Evolutionary conservation across 2,888 invertebrate species (phyloP).

Genomic region (Drosophila nigricruria): DNA sequence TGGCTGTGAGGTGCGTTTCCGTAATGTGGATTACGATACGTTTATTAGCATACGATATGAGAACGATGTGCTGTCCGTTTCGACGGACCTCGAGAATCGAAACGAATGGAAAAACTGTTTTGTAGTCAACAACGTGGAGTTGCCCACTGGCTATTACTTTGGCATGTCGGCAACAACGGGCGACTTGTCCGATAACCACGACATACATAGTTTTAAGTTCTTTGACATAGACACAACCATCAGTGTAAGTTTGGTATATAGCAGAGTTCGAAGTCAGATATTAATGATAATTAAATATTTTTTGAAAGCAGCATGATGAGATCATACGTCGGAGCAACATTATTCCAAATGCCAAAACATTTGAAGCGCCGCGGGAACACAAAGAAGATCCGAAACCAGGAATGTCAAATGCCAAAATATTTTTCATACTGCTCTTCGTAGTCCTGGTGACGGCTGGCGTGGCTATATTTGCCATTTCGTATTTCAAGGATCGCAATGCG

Average conservation of each 20-base stretch:
- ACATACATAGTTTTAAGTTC: constrained; percentile 95
- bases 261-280: not conserved
- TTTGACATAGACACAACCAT: constrained; percentile 94
- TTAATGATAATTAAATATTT: not conserved
- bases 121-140: constrained; percentile 92
- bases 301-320: constrained; percentile 71
- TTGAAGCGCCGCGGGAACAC: constrained; percentile 96
- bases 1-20: constrained; percentile 98
- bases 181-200: constrained; percentile 98
- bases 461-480: constrained; percentile 95
- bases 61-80: constrained; percentile 95
- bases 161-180: constrained; percentile 98
- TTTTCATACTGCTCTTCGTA: constrained; percentile 93
- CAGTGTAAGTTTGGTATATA: constrained; percentile 78
- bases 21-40: constrained; percentile 96
- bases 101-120: constrained; percentile 98
- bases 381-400: constrained; percentile 95
- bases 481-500: constrained; percentile 96
- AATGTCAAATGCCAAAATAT: constrained; percentile 95
- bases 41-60: constrained; percentile 96
- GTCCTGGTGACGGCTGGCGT: constrained; percentile 93
- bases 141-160: constrained; percentile 98
- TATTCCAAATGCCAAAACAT: constrained; percentile 94
- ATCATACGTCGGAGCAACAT: constrained; percentile 91
- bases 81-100: constrained; percentile 95